phyloP scores from a whole-genome alignment of 2,113 vertebrate genomes.

The Choloepus hoffmanni region DNA sequence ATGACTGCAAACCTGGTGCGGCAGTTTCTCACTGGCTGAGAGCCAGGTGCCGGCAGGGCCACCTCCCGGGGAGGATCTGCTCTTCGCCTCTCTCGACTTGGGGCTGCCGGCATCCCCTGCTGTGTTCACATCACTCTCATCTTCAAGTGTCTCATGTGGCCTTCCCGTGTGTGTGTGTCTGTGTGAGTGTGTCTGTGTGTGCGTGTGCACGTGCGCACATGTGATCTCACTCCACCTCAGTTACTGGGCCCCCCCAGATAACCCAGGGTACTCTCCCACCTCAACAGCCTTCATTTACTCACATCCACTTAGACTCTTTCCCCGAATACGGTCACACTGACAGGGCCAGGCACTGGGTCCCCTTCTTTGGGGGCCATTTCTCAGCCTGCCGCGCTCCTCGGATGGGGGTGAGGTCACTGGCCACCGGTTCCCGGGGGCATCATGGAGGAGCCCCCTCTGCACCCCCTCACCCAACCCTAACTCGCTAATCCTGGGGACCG shows the following conservation, averaged over 20 bases:
- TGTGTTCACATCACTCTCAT: rapidly evolving
- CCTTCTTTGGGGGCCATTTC: not conserved
- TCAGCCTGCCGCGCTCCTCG: too few species aligned
- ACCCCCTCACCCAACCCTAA: not conserved
- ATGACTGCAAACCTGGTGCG: not conserved
- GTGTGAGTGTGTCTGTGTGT: too few species aligned
- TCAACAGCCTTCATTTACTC: not conserved
- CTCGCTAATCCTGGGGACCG: not conserved
- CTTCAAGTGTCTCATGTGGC: rapidly evolving
- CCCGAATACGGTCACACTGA: not conserved
- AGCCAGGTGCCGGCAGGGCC: not conserved
- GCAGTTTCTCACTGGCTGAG: not conserved
- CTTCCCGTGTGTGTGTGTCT: not conserved
- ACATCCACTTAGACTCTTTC: not conserved
- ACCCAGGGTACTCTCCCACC: not conserved
- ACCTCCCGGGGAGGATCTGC: not conserved
- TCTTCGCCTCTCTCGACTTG: not conserved
- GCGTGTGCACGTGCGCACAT: too few species aligned
- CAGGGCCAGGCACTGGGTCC: not conserved
- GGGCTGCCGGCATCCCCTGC: not conserved
- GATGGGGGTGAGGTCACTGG: not conserved
- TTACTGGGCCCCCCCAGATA: not conserved
- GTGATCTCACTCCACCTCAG: not conserved
- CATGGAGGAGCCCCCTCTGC: not conserved
- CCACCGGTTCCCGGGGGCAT: too few species aligned